A percentile compares a stretch with the other conserved stretches of the same genome.
Conservation (phyloP, 1,140 invertebrate species). For the Apis florea region DNA sequence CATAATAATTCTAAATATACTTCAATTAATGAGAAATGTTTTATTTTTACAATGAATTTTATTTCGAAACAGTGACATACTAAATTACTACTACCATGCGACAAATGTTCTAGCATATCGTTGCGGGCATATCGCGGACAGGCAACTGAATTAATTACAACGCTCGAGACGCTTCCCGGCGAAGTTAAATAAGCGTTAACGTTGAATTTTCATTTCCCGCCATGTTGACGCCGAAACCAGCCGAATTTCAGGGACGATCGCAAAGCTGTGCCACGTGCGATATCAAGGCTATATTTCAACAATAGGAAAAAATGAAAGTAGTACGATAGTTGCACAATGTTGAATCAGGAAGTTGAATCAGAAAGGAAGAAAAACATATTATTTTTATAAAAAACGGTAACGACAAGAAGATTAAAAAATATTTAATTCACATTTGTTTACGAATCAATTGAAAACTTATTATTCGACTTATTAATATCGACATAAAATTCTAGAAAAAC, state of each 20-base stretch:
- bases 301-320: conserved; percentile 25
- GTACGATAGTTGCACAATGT: not conserved
- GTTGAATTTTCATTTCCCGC: conserved; percentile 48
- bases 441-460: not conserved
- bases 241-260: conserved; percentile 43
- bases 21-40: not conserved
- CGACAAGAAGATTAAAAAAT: too few relatives aligned
- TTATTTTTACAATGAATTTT: not conserved
- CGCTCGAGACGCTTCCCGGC: not conserved
- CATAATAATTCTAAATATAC: not conserved
- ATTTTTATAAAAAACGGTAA: too few relatives aligned
- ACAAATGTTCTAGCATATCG: not conserved
- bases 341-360: not conserved
- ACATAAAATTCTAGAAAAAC: conserved; percentile 15
- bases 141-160: not conserved
- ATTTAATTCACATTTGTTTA: not conserved
- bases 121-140: not conserved
- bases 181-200: conserved; percentile 20
- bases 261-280: conserved; percentile 45
- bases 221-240: conserved; percentile 19
- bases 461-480: not conserved
- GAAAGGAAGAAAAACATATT: not conserved
- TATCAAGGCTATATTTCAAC: conserved; percentile 35
- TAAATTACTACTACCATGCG: not conserved
- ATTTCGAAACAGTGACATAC: not conserved